Evolutionary conservation across 2,113 vertebrate genomes (phyloP), one percentile per base, ranked within the genome.

Genomic region (Carollia perspicillata): DNA sequence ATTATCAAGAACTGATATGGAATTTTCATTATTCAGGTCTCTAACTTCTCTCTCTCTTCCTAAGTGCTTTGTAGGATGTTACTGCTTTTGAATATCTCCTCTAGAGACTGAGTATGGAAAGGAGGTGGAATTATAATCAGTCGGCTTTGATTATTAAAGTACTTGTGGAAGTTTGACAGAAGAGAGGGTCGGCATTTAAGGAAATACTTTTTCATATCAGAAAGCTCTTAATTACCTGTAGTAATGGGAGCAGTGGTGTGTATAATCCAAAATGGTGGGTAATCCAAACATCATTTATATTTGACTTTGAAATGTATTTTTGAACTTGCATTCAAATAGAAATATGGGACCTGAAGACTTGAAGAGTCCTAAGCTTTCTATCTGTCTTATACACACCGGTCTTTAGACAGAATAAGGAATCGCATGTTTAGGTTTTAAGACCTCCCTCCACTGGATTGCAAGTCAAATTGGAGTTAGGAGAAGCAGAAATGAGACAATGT

Each of bases 241-340:
- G 90, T 83, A 84, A 90, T 40, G 13, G 85, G 40, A 96, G 93
- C 90, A 93, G 89, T 66, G 93, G 85, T 87, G 83, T 95, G 88
- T 94, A 66, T 96, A 93, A 97, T 95, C 94, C 89, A 89, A 96
- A 97, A 93, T 60, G 89, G 78, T 83, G 86, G 53, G 53, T 95
- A 95, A 97, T 95, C 66, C 94, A 84, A 91, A 92, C 42, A 78
- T n/a, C 71, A 65, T 83, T 95, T 95, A 79, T 42, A 77, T 92
- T 90, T 85, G 55, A 94, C 93, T 96, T 96, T 58, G 53, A 88
- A 96, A 94, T 86, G 35, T 51, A 91, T 58, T 97, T 97, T 79
- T 91, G 35, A 93, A 93, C 88, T 94, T 96, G 35, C n/a, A 85
- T 94, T 96, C 97, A 71, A 97, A 94, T 88, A 78, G 66, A 66